Evolutionary conservation across 1,140 invertebrate genomes (phyloP).

Genomic region (Drosophila burlai): DNA sequence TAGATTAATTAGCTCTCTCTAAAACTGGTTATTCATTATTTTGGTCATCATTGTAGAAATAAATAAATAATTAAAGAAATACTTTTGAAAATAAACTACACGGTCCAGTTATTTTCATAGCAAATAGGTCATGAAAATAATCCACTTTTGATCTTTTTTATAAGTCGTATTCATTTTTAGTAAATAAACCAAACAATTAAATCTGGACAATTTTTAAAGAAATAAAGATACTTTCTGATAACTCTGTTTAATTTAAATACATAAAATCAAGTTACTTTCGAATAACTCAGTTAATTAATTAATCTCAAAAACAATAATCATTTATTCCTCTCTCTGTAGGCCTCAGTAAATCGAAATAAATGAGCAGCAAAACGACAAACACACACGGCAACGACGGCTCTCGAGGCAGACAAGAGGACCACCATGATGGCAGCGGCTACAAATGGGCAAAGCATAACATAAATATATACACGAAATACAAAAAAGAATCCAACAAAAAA

Average conservation of each 20-base stretch:
- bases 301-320: conserved; percentile 8
- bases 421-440: conserved; percentile 76
- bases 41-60: background rate
- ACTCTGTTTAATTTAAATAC: background rate
- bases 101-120: too few relatives aligned
- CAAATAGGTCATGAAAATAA: too few relatives aligned
- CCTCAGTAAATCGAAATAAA: conserved; percentile 55
- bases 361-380: conserved; percentile 76
- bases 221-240: too few relatives aligned
- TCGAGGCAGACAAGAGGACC: conserved; percentile 75
- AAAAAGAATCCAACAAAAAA: conserved; percentile 6
- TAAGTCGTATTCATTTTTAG: background rate
- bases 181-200: background rate
- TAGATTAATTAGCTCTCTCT: background rate
- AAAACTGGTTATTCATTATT: background rate
- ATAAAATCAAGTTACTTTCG: background rate
- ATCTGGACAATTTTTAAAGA: too few relatives aligned
- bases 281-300: background rate
- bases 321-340: conserved; percentile 30
- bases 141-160: background rate
- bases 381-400: conserved; percentile 32
- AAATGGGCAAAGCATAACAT: conserved; percentile 77
- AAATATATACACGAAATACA: conserved; percentile 42
- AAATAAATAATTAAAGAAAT: background rate
- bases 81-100: background rate